These are phyloP conservation scores for Syngnathus typhle DNA, from an alignment of 2,113 vertebrate genomes.

Conservation along the genomic window DNA sequence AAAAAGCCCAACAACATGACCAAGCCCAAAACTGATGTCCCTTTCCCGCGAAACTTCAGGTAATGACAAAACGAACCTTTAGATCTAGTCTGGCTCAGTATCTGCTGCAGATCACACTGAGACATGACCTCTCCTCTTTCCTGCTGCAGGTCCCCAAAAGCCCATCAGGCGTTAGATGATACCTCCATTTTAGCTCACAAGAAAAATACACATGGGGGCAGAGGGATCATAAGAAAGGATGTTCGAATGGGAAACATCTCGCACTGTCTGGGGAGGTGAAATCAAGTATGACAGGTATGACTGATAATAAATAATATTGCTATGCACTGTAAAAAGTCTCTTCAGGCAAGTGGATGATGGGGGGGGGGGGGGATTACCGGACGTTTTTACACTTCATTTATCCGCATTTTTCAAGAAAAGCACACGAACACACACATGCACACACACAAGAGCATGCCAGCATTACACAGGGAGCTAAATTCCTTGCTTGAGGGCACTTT, in stretches of 20 bases:
- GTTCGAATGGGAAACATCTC: slow-evolving; percentile 45
- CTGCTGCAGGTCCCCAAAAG: slow-evolving; percentile 45
- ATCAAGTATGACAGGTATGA: background rate
- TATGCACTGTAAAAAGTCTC: background rate
- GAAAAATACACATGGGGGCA: slow-evolving; percentile 26
- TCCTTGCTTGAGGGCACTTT: slow-evolving; percentile 11
- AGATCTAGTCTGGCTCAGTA: slow-evolving; percentile 62
- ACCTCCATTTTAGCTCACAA: slow-evolving; percentile 38
- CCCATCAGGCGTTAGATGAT: slow-evolving; percentile 58
- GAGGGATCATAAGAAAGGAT: slow-evolving; percentile 45
- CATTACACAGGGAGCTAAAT: slow-evolving; percentile 11
- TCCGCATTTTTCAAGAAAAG: background rate
- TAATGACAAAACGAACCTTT: slow-evolving; percentile 14
- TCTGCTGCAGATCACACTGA: slow-evolving; percentile 48
- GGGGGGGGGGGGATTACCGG: too few species aligned
- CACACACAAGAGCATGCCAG: background rate
- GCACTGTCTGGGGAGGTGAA: slow-evolving; percentile 41
- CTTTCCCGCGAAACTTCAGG: slow-evolving; percentile 12
- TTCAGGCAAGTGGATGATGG: background rate
- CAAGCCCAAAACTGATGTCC: slow-evolving; percentile 6
- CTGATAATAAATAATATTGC: background rate
- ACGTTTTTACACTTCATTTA: background rate
- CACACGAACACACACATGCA: too few species aligned
- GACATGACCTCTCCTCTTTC: slow-evolving; percentile 56
- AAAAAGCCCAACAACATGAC: background rate